Evolutionary conservation across 2,113 vertebrate species (phyloP).

Genomic region (Caretta caretta): DNA sequence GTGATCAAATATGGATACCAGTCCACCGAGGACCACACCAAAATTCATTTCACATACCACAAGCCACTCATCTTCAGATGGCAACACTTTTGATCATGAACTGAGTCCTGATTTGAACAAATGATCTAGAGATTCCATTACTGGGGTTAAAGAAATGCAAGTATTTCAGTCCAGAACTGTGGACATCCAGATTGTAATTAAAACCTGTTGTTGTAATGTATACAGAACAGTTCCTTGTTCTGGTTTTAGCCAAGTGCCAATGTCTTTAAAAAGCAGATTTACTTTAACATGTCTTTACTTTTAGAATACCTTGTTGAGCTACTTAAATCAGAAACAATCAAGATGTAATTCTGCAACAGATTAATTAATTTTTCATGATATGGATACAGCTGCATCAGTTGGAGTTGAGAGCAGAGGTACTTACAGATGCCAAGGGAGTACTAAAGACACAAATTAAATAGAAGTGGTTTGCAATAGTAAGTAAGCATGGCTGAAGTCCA

Average conservation of each 20-base stretch:
- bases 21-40: not conserved
- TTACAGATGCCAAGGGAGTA: constrained; percentile 1
- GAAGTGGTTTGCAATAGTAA: constrained; percentile 3
- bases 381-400: constrained; percentile 12
- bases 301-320: not conserved
- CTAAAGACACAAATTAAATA: constrained; percentile 35
- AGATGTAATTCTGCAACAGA: not conserved
- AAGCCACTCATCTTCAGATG: not conserved
- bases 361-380: not conserved
- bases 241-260: not conserved
- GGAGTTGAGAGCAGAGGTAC: constrained; percentile 15
- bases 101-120: not conserved
- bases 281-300: not conserved
- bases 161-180: not conserved
- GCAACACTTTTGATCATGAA: not conserved
- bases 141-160: not conserved
- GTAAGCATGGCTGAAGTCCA: not conserved
- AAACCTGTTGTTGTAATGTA: not conserved
- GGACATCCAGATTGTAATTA: not conserved
- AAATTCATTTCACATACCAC: not conserved
- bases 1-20: not conserved
- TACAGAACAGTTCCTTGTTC: not conserved
- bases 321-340: constrained; percentile 22
- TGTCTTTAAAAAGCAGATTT: not conserved
- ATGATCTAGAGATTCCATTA: not conserved